Evolutionary conservation across 2,113 vertebrate species (phyloP).

Genomic region (Cavia porcellus): DNA sequence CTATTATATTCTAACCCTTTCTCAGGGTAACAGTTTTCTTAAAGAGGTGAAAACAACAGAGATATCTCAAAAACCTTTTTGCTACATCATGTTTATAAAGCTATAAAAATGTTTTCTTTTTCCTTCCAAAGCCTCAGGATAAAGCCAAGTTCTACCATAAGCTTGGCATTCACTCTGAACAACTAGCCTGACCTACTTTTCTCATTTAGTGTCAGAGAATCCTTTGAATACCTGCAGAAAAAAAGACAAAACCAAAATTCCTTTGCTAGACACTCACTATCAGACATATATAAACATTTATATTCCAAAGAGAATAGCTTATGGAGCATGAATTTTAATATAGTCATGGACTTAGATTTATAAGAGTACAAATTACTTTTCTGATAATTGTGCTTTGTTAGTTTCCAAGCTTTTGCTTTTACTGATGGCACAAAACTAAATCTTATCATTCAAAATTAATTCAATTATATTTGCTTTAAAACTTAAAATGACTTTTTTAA

Average conservation of each 20-base stretch:
- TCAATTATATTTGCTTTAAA: constrained; percentile 38
- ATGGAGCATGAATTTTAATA: not conserved
- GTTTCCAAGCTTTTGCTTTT: not conserved
- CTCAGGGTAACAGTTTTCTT: constrained; percentile 17
- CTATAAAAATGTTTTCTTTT: constrained; percentile 5
- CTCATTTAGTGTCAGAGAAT: not conserved
- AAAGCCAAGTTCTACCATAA: constrained; percentile 36
- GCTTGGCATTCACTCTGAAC: constrained; percentile 24
- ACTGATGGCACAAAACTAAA: constrained; percentile 43
- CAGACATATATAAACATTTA: not conserved
- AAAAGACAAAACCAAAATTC: not conserved
- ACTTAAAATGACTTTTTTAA: not conserved
- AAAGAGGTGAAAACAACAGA: constrained; percentile 14
- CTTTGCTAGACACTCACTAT: not conserved
- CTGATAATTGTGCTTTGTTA: not conserved
- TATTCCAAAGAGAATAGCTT: not conserved
- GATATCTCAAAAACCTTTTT: not conserved
- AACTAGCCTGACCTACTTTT: constrained; percentile 67
- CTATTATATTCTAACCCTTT: not conserved
- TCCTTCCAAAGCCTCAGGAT: constrained; percentile 33
- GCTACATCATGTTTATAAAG: constrained; percentile 46
- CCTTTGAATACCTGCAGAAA: constrained; percentile 24
- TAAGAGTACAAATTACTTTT: constrained; percentile 36
- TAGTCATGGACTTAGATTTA: not conserved
- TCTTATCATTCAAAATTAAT: constrained; percentile 31